Base-by-base conservation (phyloP, 2,888 invertebrate species). In the Dione juno region DNA sequence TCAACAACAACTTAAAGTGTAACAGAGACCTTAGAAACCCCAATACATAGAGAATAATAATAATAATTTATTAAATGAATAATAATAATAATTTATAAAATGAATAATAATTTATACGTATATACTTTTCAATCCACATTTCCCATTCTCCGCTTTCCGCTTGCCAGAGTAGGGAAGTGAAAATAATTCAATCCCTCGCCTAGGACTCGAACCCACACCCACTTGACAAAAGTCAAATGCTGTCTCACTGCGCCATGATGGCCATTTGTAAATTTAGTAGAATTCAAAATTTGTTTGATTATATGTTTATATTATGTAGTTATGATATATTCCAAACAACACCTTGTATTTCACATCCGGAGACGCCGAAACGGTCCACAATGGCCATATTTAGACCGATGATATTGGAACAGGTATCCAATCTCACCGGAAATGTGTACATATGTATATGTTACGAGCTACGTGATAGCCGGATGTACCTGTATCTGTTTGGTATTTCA, bases 371-470 rank as follows among this genome's bases (percentile, higher is more conserved):
- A 43, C 45, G 63, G 63, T 59, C 37, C 37, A 68, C 63, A 68
- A 45, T 53, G 37, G 68, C 58, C 14, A 59, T 67, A 67, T 67
- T 71, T 68, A 58, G 59, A 63, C 58, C 52, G 53, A 57, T 64
- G 58, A 71, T 67, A 71, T 50, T n/a, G 28, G 45, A 48, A 40
- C 19, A 43, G 53, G 28, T 69, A 69, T 69, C 69, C 72, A 66
- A 66, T 69, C 72, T 61, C 45, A 14, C 66, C 66, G 69, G 72
- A 72, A 69, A 57, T 61, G 35, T 54, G 2, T 28, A 28, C 28
- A 28, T 57, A 21, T 61, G 35, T 61, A 54, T 58, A 53, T 28
- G 48, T 68, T 59, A 40, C 67, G 21, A 57, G n/a, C 14, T 43
- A 67, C 43, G 43, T 58, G 70, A 40, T 57, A 57, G 50, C 64